phyloP scores from a whole-genome alignment of 2,797 vertebrate genomes.

The Orientallactaga sibirica region DNA sequence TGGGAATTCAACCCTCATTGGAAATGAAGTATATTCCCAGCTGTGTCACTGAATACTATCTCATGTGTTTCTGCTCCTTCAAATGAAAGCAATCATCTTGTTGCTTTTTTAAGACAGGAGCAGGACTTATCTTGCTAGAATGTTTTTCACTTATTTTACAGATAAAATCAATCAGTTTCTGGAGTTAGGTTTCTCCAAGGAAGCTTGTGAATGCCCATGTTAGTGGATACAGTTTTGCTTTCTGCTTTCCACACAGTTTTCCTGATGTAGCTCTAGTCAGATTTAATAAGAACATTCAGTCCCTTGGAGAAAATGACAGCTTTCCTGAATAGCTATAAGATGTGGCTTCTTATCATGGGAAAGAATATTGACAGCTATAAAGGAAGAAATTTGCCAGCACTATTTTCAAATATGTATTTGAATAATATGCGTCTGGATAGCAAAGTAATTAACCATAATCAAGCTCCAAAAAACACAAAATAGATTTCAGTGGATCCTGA shows the following conservation, averaged over 20 bases:
- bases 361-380: not conserved
- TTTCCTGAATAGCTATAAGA: slow-evolving; percentile 4
- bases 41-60: slow-evolving; percentile 10
- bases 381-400: slow-evolving; percentile 4
- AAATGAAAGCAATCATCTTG: slow-evolving; percentile 48
- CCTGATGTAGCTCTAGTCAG: not conserved
- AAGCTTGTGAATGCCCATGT: not conserved
- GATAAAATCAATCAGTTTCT: slow-evolving; percentile 58
- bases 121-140: slow-evolving; percentile 41
- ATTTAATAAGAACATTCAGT: not conserved
- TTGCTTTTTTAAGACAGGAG: slow-evolving; percentile 29
- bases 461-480: slow-evolving; percentile 10
- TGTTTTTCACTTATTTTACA: slow-evolving; percentile 60
- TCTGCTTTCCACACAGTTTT: slow-evolving; percentile 25
- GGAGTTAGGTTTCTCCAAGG: slow-evolving; percentile 18
- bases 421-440: not conserved
- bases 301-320: not conserved
- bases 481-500: not conserved
- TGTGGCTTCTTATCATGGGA: not conserved
- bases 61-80: slow-evolving; percentile 6
- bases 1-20: not conserved
- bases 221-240: not conserved
- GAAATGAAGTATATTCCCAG: not conserved
- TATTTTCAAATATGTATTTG: slow-evolving; percentile 21
- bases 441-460: slow-evolving; percentile 32